phyloP scores from a whole-genome alignment of 1,140 invertebrate species.

The Chionoecetes opilio region DNA sequence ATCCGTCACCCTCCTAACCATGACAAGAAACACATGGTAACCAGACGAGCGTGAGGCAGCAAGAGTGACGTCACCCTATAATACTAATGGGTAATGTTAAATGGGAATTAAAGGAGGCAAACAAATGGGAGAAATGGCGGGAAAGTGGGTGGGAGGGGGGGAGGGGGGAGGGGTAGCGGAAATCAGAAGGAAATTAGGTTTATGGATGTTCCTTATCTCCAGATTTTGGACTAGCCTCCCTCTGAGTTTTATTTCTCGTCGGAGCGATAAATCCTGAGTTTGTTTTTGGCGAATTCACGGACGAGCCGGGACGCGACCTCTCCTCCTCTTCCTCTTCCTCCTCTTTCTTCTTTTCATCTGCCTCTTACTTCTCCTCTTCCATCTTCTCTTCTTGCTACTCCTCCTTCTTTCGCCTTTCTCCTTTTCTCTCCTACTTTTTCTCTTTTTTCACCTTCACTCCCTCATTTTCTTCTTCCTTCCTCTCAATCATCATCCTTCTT shows the following conservation, averaged over 20 bases:
- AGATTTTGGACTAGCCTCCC: conserved; percentile 53
- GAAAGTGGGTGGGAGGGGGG: not conserved
- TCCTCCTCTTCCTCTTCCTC: not conserved
- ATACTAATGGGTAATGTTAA: conserved; percentile 3
- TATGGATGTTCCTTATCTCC: conserved; percentile 72
- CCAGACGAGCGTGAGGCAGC: not conserved
- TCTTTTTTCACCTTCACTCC: not conserved
- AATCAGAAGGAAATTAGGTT: conserved; percentile 77
- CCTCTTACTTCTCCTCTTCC: not conserved
- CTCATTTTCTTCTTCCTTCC: not conserved
- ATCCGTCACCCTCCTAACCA: too few relatives aligned
- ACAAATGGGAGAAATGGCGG: not conserved
- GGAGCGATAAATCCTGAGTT: conserved; percentile 42
- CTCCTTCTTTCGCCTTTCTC: not conserved
- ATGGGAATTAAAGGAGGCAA: not conserved
- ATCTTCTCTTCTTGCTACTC: not conserved
- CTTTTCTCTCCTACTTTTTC: not conserved
- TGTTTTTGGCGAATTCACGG: conserved; percentile 47
- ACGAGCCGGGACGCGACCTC: not conserved
- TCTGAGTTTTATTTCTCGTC: conserved; percentile 52
- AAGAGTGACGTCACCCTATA: not conserved
- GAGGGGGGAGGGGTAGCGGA: conserved; percentile 29
- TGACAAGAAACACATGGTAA: too few relatives aligned
- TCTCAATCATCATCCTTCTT: not conserved
- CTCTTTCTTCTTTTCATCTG: not conserved